Evolutionary conservation across 2,888 invertebrate genomes (phyloP).

Genomic region (Endotricha flammealis): DNA sequence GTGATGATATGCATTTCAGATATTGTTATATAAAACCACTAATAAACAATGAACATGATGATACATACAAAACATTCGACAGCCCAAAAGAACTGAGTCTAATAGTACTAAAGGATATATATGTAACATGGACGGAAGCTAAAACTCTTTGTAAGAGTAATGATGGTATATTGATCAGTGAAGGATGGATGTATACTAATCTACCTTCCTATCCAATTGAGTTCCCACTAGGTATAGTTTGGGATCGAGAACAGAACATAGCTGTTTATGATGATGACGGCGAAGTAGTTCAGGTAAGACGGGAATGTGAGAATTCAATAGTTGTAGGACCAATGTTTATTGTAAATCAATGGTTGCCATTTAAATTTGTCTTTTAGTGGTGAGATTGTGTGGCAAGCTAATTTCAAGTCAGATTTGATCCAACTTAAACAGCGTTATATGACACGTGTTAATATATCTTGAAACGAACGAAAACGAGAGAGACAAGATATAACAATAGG

Average conservation of each 20-base stretch:
- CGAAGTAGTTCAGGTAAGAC: neutral
- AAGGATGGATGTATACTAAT: slow-evolving; percentile 4
- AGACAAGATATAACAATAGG: no score
- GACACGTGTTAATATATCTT: no score
- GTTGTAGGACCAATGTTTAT: no score
- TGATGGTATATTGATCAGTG: neutral
- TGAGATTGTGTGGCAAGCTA: no score
- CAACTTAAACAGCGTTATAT: no score
- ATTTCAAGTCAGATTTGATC: no score
- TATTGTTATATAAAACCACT: slow-evolving; percentile 1
- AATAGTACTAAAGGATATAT: neutral
- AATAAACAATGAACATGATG: neutral
- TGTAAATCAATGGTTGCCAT: no score
- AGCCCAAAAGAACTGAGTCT: neutral
- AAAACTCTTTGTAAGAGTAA: neutral
- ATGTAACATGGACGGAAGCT: neutral
- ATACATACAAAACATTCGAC: neutral
- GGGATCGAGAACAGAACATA: neutral
- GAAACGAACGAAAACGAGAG: no score
- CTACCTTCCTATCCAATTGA: neutral
- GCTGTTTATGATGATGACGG: neutral
- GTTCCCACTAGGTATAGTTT: neutral
- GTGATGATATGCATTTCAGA: neutral
- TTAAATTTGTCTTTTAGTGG: no score
- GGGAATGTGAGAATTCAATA: no score